Conservation (phyloP, 1,140 invertebrate species). For the Potamilus streckersoni region DNA sequence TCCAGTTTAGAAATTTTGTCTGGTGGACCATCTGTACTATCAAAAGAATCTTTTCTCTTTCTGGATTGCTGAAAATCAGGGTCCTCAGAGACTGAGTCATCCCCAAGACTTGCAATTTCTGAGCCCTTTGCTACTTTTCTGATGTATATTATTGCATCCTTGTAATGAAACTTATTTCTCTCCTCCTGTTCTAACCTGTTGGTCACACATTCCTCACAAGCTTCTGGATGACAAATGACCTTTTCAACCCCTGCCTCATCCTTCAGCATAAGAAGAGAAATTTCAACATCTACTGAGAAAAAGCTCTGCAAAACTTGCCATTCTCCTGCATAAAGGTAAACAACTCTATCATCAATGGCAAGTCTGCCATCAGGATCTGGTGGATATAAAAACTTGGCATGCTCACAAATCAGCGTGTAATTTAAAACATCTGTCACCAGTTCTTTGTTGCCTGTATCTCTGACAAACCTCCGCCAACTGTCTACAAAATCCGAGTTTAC, state of each 20-base stretch:
- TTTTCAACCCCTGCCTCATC: constrained; percentile 25
- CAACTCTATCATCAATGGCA: constrained; percentile 26
- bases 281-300: constrained; percentile 47
- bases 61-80: constrained; percentile 44
- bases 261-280: constrained; percentile 31
- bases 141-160: constrained; percentile 61
- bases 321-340: constrained; percentile 49
- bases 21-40: constrained; percentile 31
- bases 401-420: constrained; percentile 49
- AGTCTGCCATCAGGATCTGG: constrained; percentile 15
- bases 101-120: constrained; percentile 21
- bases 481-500: constrained; percentile 60
- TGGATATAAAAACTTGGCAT: constrained; percentile 48
- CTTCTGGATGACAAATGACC: constrained; percentile 45
- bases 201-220: constrained; percentile 61
- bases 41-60: constrained; percentile 30
- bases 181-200: constrained; percentile 54
- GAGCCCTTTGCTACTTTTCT: constrained; percentile 54
- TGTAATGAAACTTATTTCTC: constrained; percentile 57
- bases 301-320: constrained; percentile 46
- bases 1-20: constrained; percentile 46
- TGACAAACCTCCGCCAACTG: constrained; percentile 64
- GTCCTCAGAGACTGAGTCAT: constrained; percentile 40
- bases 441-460: constrained; percentile 42
- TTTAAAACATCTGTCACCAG: constrained; percentile 48